phyloP scores from a whole-genome alignment of 2,888 invertebrate genomes.

The Melinopterus prodromus region DNA sequence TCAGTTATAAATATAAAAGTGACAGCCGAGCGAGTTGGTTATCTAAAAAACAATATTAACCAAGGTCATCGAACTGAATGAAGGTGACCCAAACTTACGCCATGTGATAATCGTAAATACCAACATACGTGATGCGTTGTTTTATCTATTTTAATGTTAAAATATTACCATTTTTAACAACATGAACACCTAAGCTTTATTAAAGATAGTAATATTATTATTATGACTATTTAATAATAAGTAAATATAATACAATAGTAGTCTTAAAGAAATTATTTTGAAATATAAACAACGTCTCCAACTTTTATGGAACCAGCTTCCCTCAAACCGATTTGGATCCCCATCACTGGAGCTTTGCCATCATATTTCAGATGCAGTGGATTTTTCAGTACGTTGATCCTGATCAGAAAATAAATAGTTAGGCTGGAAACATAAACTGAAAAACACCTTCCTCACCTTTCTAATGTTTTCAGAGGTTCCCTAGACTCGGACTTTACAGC shows the following conservation, averaged over 20 bases:
- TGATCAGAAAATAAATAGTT: not conserved
- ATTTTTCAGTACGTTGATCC: constrained; percentile 59
- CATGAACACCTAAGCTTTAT: no score
- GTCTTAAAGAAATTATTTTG: not conserved
- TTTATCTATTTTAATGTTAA: no score
- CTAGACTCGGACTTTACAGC: constrained; percentile 57
- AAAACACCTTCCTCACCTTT: constrained; percentile 49
- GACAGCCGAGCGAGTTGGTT: no score
- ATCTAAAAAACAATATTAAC: no score
- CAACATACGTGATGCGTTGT: no score
- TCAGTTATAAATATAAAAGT: no score
- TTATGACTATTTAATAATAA: not conserved
- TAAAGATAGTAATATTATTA: no score
- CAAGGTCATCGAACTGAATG: no score
- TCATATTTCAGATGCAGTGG: constrained; percentile 40
- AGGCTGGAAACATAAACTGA: not conserved
- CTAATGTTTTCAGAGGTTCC: constrained; percentile 65
- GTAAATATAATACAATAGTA: not conserved
- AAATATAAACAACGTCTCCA: constrained; percentile 62
- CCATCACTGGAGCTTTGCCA: constrained; percentile 60
- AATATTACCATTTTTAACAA: no score
- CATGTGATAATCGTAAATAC: no score
- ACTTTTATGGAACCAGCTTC: constrained; percentile 59
- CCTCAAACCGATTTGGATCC: constrained; percentile 63
- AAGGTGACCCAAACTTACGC: no score